These are phyloP conservation scores for Henicopernis longicauda DNA, from an alignment of 2,113 vertebrate species.

Conservation along the genomic window DNA sequence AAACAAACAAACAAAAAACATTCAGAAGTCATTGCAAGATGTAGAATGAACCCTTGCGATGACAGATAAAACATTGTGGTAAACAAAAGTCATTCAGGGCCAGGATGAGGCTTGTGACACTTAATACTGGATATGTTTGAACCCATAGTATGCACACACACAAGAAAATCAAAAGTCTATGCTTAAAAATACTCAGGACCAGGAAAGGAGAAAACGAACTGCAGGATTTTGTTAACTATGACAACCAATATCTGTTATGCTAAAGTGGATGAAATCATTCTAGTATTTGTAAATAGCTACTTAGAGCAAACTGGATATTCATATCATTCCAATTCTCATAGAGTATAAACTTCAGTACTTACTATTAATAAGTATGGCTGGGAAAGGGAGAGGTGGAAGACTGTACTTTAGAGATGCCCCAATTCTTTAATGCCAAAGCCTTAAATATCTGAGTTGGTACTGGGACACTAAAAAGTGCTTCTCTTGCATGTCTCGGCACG, in stretches of 20 bases:
- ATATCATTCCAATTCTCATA: neutral
- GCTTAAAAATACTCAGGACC: neutral
- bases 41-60: neutral
- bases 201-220: neutral
- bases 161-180: neutral
- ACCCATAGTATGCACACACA: neutral
- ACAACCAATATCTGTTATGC: neutral
- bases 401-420: neutral
- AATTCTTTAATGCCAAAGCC: neutral
- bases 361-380: neutral
- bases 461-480: neutral
- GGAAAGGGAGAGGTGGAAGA: neutral
- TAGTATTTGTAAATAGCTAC: neutral
- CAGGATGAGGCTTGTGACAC: neutral
- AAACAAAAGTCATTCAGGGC: neutral
- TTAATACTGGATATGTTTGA: neutral
- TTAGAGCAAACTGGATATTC: neutral
- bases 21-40: neutral
- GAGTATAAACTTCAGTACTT: neutral
- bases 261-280: neutral
- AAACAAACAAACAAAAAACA: neutral
- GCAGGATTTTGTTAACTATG: neutral
- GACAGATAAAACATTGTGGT: neutral
- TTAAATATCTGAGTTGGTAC: neutral
- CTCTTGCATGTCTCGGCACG: fast-evolving